These are phyloP conservation scores for Rhynchophorus ferrugineus DNA, from an alignment of 1,140 invertebrate genomes.

Conservation along the genomic window DNA sequence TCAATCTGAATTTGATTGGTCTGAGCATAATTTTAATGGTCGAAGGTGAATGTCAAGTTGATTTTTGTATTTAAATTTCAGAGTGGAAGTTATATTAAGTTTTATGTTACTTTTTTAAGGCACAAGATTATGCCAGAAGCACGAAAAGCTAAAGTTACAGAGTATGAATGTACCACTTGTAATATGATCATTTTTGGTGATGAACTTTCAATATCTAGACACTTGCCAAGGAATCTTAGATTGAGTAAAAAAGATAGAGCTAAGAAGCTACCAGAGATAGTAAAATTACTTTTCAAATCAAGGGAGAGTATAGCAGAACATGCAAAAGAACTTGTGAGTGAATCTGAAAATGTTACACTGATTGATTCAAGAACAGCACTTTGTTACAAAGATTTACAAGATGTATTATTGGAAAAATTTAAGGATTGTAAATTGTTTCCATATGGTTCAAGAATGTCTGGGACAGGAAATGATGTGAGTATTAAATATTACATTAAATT, in stretches of 20 bases:
- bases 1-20: slow-evolving; percentile 21
- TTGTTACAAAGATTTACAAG: slow-evolving; percentile 28
- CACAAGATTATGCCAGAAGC: slow-evolving; percentile 19
- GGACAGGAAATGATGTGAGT: slow-evolving; percentile 35
- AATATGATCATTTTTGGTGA: slow-evolving; percentile 30
- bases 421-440: slow-evolving; percentile 35
- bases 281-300: slow-evolving; percentile 24
- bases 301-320: slow-evolving; percentile 16
- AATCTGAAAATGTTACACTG: slow-evolving; percentile 26
- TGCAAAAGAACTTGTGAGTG: slow-evolving; percentile 12
- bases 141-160: slow-evolving; percentile 18
- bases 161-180: slow-evolving; percentile 33
- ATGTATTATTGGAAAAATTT: slow-evolving; percentile 19
- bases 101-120: slow-evolving; percentile 18
- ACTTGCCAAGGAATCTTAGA: slow-evolving; percentile 5
- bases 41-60: slow-evolving; percentile 9
- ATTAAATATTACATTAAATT: too few relatives aligned
- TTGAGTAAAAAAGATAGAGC: slow-evolving; percentile 5
- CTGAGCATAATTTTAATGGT: slow-evolving; percentile 22
- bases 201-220: slow-evolving; percentile 25
- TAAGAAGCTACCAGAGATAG: slow-evolving; percentile 17
- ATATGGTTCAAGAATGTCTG: slow-evolving; percentile 45
- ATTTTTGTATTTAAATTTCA: too few relatives aligned
- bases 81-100: slow-evolving; percentile 2
- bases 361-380: slow-evolving; percentile 15